Evolutionary conservation across 2,797 vertebrate species (phyloP).

Genomic region (Danio aesculapii): DNA sequence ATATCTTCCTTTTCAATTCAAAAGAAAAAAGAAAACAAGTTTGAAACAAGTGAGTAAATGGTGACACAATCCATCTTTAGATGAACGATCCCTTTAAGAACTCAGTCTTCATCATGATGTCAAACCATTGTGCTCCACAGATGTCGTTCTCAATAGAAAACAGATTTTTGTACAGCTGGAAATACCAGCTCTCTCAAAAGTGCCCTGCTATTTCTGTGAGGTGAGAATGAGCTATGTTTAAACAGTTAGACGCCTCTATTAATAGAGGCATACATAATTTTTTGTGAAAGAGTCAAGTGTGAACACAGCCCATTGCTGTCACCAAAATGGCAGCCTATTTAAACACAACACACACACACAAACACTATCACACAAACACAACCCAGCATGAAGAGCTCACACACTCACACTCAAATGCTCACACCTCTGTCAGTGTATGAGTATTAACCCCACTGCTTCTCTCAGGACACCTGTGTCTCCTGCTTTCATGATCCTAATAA

Average conservation of each 20-base stretch:
- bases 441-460: not conserved
- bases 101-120: not conserved
- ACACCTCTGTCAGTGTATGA: not conserved
- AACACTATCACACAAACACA: slow-evolving; percentile 4
- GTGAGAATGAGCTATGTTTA: slow-evolving; percentile 35
- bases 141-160: slow-evolving; percentile 1
- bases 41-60: too few relatives aligned
- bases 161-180: not conserved
- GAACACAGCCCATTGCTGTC: slow-evolving; percentile 22
- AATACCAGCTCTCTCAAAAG: slow-evolving; percentile 9
- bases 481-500: not conserved
- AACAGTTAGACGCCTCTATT: slow-evolving; percentile 54
- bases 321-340: slow-evolving; percentile 12
- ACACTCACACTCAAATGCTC: not conserved
- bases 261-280: slow-evolving; percentile 37
- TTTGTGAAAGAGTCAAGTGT: slow-evolving; percentile 30
- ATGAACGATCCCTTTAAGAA: not conserved
- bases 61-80: too few relatives aligned
- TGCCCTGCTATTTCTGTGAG: slow-evolving; percentile 42
- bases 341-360: slow-evolving; percentile 23
- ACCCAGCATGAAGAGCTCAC: not conserved
- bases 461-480: slow-evolving; percentile 16
- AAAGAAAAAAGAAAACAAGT: too few relatives aligned
- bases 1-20: too few relatives aligned
- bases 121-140: slow-evolving; percentile 7